A percentile compares a stretch with the other conserved stretches of the same genome.
phyloP scores from a whole-genome alignment of 2,113 vertebrate species.

The Plectropomus leopardus region DNA sequence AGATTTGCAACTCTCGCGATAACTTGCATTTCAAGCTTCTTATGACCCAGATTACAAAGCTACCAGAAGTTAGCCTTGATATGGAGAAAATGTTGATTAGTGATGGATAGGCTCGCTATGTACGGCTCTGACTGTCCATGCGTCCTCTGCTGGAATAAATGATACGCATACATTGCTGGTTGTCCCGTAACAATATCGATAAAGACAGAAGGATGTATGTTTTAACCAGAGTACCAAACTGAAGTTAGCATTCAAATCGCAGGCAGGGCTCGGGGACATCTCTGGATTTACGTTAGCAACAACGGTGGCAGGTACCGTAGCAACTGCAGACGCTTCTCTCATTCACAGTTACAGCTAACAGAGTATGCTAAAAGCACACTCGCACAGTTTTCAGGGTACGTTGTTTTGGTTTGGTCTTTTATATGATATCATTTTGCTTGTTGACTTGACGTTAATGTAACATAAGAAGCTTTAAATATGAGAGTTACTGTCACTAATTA shows the following conservation, averaged over 20 bases:
- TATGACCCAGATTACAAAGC: slow-evolving; percentile 60
- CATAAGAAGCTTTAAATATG: not conserved
- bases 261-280: slow-evolving; percentile 16
- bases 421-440: not conserved
- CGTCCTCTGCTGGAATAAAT: not conserved
- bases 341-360: slow-evolving; percentile 1
- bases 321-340: slow-evolving; percentile 74
- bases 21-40: slow-evolving; percentile 6
- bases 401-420: not conserved
- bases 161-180: not conserved
- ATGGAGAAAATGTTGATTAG: not conserved
- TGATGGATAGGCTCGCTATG: not conserved
- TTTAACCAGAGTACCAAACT: slow-evolving; percentile 26
- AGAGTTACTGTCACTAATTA: slow-evolving; percentile 3
- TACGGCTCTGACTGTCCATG: not conserved
- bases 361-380: slow-evolving; percentile 4
- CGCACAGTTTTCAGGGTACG: not conserved
- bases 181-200: not conserved
- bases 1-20: slow-evolving; percentile 70
- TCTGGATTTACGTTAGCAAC: slow-evolving; percentile 69
- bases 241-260: slow-evolving; percentile 46
- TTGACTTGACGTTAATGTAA: not conserved
- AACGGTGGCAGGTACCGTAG: slow-evolving; percentile 74
- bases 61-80: slow-evolving; percentile 39
- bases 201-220: slow-evolving; percentile 12